These are phyloP conservation scores for Characodon lateralis DNA, from an alignment of 2,797 vertebrate species.

Conservation along the genomic window DNA sequence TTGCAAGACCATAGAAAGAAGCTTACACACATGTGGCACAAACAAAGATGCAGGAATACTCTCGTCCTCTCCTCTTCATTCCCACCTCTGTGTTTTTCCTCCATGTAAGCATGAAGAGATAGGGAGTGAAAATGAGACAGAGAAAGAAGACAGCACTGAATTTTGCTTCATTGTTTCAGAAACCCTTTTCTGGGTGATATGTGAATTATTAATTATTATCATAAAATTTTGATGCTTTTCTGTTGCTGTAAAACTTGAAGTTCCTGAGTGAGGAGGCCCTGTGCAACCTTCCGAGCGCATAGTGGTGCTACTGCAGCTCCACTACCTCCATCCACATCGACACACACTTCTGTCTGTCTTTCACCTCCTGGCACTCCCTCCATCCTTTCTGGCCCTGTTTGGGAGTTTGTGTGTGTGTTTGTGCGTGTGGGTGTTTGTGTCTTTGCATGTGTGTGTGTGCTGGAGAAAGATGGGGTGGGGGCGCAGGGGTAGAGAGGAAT, in stretches of 20 bases:
- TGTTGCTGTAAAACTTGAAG: constrained; percentile 73
- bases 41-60: constrained; percentile 62
- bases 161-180: constrained; percentile 76
- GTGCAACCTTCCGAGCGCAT: constrained; percentile 48
- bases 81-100: constrained; percentile 43
- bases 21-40: constrained; percentile 57
- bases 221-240: constrained; percentile 83
- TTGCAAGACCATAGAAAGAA: constrained; percentile 45
- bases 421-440: constrained; percentile 37
- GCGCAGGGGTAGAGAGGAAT: constrained; percentile 68
- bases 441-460: constrained; percentile 59
- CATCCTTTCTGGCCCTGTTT: constrained; percentile 66
- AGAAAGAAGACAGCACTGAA: constrained; percentile 73
- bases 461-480: constrained; percentile 60
- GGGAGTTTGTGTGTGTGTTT: constrained; percentile 51
- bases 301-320: constrained; percentile 35
- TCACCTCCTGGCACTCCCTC: constrained; percentile 63
- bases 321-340: constrained; percentile 38
- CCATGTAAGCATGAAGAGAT: constrained; percentile 44
- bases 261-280: constrained; percentile 69
- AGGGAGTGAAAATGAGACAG: constrained; percentile 39
- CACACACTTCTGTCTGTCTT: constrained; percentile 55
- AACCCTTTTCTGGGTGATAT: constrained; percentile 81
- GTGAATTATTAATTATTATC: constrained; percentile 85
- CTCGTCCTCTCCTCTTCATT: constrained; percentile 38